Evolutionary conservation across 2,797 vertebrate genomes (phyloP), one percentile per base, ranked within the genome.

Genomic region (Denticeps clupeoides): DNA sequence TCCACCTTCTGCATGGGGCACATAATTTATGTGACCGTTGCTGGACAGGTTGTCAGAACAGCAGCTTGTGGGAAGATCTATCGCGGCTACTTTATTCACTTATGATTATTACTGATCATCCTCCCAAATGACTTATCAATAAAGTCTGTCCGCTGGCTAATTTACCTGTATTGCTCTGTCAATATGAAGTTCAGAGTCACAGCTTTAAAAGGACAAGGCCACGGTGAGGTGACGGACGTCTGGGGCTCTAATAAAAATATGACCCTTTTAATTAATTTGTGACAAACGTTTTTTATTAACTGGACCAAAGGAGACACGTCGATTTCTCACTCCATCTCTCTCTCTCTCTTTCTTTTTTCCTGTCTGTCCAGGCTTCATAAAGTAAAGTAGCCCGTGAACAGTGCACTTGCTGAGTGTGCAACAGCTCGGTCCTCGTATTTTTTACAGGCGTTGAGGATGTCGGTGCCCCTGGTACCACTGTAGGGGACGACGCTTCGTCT

Each of bases 51-150:
- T 47, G 77, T 73, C 75, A 66, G 56, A 49, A 4, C 49, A 58
- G 68, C 67, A 71, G 38, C 56, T 48, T n/a, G 32, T 27, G 5
- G 2, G 60, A 66, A 80, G 82, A 86, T 70, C 59, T 70, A 76
- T 71, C 19, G 55, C 46, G 72, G 59, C 47, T 40, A 66, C 73
- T 68, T 75, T 82, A 79, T 79, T 86, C 83, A 84, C 85, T 84
- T 87, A 82, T 75, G 82, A 84, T 89, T 87, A 89, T 89, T 87
- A 83, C 79, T 76, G 85, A 86, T 88, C 80, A 85, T 85, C 87
- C 74, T 62, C 74, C 62, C 72, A 76, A 82, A 78, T 76, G 63
- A 68, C 72, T 79, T 82, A 85, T 90, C 87, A 78, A 89, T 92
- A 87, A 74, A 72, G 67, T 47, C 59, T 77, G 79, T 72, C 64